A percentile compares a stretch with the other conserved stretches of the same genome.
Evolutionary conservation across 2,797 vertebrate genomes (phyloP).

Genomic region (Aeoliscus strigatus): DNA sequence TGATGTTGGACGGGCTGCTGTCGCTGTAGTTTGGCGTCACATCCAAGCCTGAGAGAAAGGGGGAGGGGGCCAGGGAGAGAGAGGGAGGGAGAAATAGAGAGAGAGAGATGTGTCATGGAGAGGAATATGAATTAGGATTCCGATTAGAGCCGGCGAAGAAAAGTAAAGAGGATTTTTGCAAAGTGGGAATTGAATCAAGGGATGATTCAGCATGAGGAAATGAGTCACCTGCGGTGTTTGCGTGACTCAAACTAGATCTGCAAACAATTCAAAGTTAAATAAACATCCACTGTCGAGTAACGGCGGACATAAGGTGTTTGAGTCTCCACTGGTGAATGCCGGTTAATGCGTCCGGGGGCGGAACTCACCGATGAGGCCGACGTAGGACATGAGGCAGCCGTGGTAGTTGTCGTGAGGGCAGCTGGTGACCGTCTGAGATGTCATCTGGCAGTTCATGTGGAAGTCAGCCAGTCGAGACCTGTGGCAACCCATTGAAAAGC

Average conservation of each 20-base stretch:
- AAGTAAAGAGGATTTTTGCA: constrained; percentile 32
- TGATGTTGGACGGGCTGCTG: constrained; percentile 80
- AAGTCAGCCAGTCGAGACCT: constrained; percentile 92
- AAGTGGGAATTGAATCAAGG: constrained; percentile 25
- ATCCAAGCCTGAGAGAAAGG: constrained; percentile 78
- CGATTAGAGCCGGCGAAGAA: constrained; percentile 28
- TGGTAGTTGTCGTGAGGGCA: constrained; percentile 89
- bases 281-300: too few species aligned
- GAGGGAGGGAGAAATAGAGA: too few species aligned
- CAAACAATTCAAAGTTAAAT: too few species aligned
- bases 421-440: constrained; percentile 78
- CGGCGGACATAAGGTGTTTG: too few species aligned
- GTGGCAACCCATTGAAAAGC: not conserved
- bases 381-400: constrained; percentile 88
- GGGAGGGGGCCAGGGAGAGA: not conserved
- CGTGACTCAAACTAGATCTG: too few species aligned
- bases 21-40: constrained; percentile 91
- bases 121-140: constrained; percentile 13
- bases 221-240: constrained; percentile 17
- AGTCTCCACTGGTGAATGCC: too few species aligned
- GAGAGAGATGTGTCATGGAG: too few species aligned
- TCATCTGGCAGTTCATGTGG: constrained; percentile 86
- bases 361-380: constrained; percentile 85
- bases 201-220: constrained; percentile 13
- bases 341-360: too few species aligned